Base-by-base conservation (phyloP, 2,888 invertebrate species). In the Drosophila acutilabella region DNA sequence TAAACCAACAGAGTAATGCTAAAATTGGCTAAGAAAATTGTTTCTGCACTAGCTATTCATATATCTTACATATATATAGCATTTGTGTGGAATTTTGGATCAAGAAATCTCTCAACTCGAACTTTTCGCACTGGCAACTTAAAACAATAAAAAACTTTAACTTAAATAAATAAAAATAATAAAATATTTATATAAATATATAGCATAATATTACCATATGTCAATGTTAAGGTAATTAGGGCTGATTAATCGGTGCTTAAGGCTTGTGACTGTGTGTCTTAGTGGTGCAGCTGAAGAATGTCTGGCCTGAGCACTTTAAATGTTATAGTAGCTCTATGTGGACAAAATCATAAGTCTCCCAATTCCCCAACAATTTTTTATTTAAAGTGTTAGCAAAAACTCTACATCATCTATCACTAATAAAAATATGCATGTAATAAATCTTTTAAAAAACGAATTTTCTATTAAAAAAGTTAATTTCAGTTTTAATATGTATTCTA, bases 41-140 rank as follows among this genome's bases (percentile, higher is more conserved):
- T 51, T 30, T 51, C 44, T 38, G 38, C 44, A 40, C 64, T 41
- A 48, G 48, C 40, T 64, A 42, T 48, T 23, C 8, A 10, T 26
- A 52, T 36, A 59, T 10, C 10, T 16, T 14, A 41, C 41, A 33
- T 41, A 41, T 33, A 36, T 20, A 47, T 5, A n/a, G n/a, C 23
- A 44, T 10, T 58, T 45, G 2, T 36, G 38, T n/a, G 18, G 16
- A 38, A 36, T 8, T 30, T 52, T 33, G 33, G 42, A 6, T 54
- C 36, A 36, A 18, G 20, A 44, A 44, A 38, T 56, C 56, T 54
- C 48, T 66, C 20, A 54, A 40, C 36, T 54, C 44, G 33, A 42
- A 23, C 23, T 70, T 48, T 41, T 47, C 45, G 64, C 57, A 64
- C 56, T 57, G 42, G 66, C 73, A 71, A 71, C 42, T 20, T 16